Evolutionary conservation across 1,140 invertebrate genomes (phyloP), one percentile per base, ranked within the genome.

Genomic region (Papilio xuthus): DNA sequence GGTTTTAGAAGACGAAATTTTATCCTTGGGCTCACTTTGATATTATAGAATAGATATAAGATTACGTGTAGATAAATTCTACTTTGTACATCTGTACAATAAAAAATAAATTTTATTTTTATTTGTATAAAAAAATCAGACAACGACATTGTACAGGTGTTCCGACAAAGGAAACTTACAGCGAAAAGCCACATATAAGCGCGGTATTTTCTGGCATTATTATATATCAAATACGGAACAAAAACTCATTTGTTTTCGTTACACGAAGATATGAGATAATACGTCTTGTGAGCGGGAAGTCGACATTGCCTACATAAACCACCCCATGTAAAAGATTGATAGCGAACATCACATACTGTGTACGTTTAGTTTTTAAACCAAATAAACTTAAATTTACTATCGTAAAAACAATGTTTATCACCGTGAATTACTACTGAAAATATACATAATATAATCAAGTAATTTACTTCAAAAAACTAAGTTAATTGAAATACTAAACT

Each of bases 171-270:
- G n/a, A 53, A 53, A n/a, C 18, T 20, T 6, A 20, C 50, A 0
- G 4, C 6, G 15, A 18, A 50, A 50, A 50, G 18, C 50, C 50
- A 53, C 50, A 53, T 53, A 18, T 53, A 53, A 13, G 13, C 50
- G 50, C 7, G 50, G n/a, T 18, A 53, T 47, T 53, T 9, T 18
- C n/a, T 53, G 18, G 50, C 18, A 53, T 53, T 53, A 53, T 53
- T n/a, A 20, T 53, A 18, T 53, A 53, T 53, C 50, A 53, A 53
- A 53, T 53, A 53, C 50, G 50, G 50, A n/a, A 18, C n/a, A 53
- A 53, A 50, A 53, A 26, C 23, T 60, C 56, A 60, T 60, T 60
- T 60, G 56, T 60, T 26, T 26, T 60, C 56, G 56, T 60, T 60
- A 60, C 56, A 60, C 9, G 56, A 26, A 60, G 56, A 60, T 60